Evolutionary conservation across 1,140 invertebrate genomes (phyloP).

Genomic region (Scylla paramamosain): DNA sequence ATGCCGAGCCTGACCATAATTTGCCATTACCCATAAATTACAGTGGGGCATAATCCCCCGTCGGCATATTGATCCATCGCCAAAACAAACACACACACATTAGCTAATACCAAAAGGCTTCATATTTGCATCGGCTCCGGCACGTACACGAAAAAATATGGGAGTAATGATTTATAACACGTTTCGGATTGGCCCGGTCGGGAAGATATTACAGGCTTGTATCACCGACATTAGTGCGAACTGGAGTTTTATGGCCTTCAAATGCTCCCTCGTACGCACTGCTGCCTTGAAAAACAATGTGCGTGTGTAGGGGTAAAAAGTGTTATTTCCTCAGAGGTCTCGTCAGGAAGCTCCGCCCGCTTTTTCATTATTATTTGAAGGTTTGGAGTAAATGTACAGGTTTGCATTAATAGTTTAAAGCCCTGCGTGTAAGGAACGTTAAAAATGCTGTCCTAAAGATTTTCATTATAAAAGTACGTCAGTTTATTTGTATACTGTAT

Average conservation of each 20-base stretch:
- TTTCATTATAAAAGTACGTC: too few species aligned
- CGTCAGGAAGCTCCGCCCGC: neutral
- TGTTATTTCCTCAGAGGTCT: neutral
- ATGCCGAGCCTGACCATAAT: neutral
- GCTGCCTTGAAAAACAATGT: neutral
- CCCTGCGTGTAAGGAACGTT: too few species aligned
- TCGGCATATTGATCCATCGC: constrained; percentile 29
- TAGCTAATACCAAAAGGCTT: constrained; percentile 38
- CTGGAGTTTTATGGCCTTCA: neutral
- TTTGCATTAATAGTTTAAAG: too few species aligned
- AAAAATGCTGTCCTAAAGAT: too few species aligned
- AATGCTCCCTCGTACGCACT: neutral
- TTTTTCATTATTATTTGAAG: neutral
- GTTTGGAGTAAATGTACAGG: neutral
- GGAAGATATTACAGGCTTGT: too few species aligned
- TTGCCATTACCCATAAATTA: constrained; percentile 49
- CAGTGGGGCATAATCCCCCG: constrained; percentile 31
- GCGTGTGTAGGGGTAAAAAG: neutral
- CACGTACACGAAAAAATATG: constrained; percentile 14
- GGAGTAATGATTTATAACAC: constrained; percentile 15
- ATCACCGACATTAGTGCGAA: too few species aligned
- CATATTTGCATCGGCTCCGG: constrained; percentile 36
- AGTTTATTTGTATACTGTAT: too few species aligned
- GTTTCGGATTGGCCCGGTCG: neutral
- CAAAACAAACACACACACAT: constrained; percentile 49